Evolutionary conservation across 1,140 invertebrate genomes (phyloP).

Genomic region (Sminthurides bifidus): DNA sequence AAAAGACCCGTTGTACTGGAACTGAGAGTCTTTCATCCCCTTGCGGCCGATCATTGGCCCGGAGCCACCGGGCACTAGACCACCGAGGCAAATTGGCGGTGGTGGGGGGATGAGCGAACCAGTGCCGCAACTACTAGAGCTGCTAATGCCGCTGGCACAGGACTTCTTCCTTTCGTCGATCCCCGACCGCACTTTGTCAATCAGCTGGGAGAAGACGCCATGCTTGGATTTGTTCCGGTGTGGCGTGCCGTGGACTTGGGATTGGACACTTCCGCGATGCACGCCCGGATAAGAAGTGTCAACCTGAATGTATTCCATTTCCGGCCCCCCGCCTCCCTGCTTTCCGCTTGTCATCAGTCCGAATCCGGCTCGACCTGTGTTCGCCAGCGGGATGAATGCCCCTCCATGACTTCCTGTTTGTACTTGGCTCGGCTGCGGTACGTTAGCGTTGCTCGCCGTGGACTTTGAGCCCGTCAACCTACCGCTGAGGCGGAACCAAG

Average conservation of each 20-base stretch:
- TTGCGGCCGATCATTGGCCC: conserved; percentile 14
- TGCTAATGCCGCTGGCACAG: conserved; percentile 20
- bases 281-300: conserved; percentile 23
- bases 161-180: conserved; percentile 31
- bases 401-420: not conserved
- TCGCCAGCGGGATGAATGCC: not conserved
- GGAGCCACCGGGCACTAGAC: not conserved
- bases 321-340: not conserved
- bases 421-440: not conserved
- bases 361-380: not conserved
- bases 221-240: conserved; percentile 8
- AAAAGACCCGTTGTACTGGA: conserved; percentile 21
- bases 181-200: conserved; percentile 39
- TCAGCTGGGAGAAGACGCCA: conserved; percentile 44
- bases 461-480: conserved; percentile 28
- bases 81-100: conserved; percentile 12
- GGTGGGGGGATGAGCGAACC: conserved; percentile 18
- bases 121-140: conserved; percentile 21
- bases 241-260: not conserved
- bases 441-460: not conserved
- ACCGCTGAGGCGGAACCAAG: conserved; percentile 15
- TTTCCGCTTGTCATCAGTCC: not conserved
- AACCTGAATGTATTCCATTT: conserved; percentile 31
- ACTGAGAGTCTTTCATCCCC: conserved; percentile 29
- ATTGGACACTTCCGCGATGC: conserved; percentile 1